These are phyloP conservation scores for Protodeltote pygarga DNA, from an alignment of 2,888 invertebrate species.

Conservation along the genomic window DNA sequence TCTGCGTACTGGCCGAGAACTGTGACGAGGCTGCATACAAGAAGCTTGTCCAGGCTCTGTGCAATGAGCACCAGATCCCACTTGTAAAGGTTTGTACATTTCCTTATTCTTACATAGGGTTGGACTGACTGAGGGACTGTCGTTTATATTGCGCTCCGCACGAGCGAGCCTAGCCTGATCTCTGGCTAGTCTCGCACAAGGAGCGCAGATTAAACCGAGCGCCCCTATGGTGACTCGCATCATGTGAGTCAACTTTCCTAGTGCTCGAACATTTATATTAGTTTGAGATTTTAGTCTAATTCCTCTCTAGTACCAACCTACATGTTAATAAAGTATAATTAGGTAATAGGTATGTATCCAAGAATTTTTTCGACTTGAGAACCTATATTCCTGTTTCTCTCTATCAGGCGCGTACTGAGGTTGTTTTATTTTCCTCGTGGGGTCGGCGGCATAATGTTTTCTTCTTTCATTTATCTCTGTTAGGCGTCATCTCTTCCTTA, in stretches of 20 bases:
- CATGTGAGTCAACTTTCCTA: constrained; percentile 83
- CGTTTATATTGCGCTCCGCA: constrained; percentile 64
- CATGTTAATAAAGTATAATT: too few relatives aligned
- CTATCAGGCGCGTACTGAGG: too few relatives aligned
- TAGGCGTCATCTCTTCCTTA: too few relatives aligned
- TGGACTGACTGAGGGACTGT: not conserved
- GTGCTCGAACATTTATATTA: constrained; percentile 69
- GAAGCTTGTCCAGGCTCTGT: constrained; percentile 98
- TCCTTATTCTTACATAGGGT: not conserved
- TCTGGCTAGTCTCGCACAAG: constrained; percentile 55
- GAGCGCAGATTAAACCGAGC: constrained; percentile 75
- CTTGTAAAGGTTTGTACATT: constrained; percentile 91
- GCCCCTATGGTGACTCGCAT: constrained; percentile 83
- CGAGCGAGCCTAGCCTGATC: constrained; percentile 65
- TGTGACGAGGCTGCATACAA: constrained; percentile 99
- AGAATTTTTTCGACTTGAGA: too few relatives aligned
- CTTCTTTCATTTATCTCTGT: too few relatives aligned
- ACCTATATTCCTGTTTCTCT: too few relatives aligned
- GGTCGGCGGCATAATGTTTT: too few relatives aligned
- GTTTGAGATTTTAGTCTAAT: too few relatives aligned
- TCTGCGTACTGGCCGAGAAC: constrained; percentile 99
- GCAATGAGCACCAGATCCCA: constrained; percentile 99
- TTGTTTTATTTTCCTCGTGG: not conserved
- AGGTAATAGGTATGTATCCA: too few relatives aligned
- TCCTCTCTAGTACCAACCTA: too few relatives aligned